Evolutionary conservation across 2,113 vertebrate species (phyloP).

Genomic region (Ceyx cyanopectus): DNA sequence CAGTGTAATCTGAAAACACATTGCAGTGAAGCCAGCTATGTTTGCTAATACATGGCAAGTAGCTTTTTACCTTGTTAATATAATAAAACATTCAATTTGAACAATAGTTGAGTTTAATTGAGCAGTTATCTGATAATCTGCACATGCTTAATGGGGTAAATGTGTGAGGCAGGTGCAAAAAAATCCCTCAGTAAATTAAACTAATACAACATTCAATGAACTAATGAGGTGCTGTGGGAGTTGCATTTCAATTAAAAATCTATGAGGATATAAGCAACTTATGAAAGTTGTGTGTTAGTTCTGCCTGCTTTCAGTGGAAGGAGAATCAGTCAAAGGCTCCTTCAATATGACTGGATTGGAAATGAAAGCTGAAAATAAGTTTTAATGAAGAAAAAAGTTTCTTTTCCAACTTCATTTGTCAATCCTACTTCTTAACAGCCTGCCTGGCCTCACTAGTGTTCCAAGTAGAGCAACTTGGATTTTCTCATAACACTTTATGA

Average conservation of each 20-base stretch:
- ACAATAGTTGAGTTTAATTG: slow-evolving; percentile 63
- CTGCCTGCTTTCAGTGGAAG: background rate
- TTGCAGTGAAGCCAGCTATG: background rate
- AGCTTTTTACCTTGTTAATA: slow-evolving; percentile 35
- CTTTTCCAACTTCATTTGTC: background rate
- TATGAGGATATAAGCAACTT: background rate
- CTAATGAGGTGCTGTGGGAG: slow-evolving; percentile 58
- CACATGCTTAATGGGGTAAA: slow-evolving; percentile 40
- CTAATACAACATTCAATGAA: slow-evolving; percentile 40
- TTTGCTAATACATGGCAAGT: slow-evolving; percentile 10
- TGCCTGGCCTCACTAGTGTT: background rate
- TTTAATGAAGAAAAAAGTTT: background rate
- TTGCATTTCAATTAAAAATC: slow-evolving; percentile 62
- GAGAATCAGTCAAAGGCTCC: background rate
- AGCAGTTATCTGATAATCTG: slow-evolving; percentile 54
- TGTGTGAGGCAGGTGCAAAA: slow-evolving; percentile 46
- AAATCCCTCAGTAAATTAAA: slow-evolving; percentile 46
- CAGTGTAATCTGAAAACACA: background rate
- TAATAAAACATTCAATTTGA: slow-evolving; percentile 63
- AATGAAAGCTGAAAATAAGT: background rate
- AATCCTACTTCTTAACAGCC: background rate
- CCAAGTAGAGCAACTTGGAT: background rate
- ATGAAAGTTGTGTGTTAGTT: slow-evolving; percentile 35
- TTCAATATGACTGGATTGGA: background rate
- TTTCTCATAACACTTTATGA: background rate